Evolutionary conservation across 2,113 vertebrate species (phyloP).

Genomic region (Platysternon megacephalum): DNA sequence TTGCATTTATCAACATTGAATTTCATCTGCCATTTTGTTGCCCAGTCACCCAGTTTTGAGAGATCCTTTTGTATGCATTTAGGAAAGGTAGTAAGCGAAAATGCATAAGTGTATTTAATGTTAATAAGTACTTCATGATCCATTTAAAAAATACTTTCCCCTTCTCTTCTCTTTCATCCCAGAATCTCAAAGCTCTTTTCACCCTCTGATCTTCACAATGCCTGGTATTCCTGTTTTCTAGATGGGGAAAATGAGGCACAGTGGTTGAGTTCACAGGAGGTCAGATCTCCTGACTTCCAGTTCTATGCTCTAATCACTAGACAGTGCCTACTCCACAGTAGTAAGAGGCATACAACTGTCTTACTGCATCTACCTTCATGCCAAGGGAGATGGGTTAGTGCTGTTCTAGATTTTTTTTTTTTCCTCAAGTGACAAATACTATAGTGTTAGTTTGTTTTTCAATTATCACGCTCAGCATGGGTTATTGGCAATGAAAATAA

Average conservation of each 20-base stretch:
- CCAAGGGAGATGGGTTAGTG: neutral
- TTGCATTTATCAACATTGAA: too few species aligned
- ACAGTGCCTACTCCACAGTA: neutral
- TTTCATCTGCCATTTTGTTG: too few species aligned
- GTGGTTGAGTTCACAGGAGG: slow-evolving; percentile 24
- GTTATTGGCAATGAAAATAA: neutral
- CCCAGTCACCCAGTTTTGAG: too few species aligned
- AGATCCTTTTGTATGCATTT: neutral
- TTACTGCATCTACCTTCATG: neutral
- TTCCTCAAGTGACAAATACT: neutral
- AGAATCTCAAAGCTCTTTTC: neutral
- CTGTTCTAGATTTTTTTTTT: neutral
- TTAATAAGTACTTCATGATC: neutral
- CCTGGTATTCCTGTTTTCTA: neutral
- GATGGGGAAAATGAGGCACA: neutral
- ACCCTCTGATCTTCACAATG: neutral
- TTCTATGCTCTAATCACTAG: neutral
- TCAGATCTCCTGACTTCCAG: neutral
- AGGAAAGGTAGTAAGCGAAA: neutral
- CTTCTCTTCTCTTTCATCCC: neutral
- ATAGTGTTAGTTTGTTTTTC: neutral
- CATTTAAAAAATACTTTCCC: neutral
- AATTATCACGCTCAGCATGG: neutral
- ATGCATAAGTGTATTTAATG: rapidly evolving
- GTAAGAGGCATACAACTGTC: neutral